phyloP scores from a whole-genome alignment of 2,888 invertebrate species.

The Nomada goodeniana region DNA sequence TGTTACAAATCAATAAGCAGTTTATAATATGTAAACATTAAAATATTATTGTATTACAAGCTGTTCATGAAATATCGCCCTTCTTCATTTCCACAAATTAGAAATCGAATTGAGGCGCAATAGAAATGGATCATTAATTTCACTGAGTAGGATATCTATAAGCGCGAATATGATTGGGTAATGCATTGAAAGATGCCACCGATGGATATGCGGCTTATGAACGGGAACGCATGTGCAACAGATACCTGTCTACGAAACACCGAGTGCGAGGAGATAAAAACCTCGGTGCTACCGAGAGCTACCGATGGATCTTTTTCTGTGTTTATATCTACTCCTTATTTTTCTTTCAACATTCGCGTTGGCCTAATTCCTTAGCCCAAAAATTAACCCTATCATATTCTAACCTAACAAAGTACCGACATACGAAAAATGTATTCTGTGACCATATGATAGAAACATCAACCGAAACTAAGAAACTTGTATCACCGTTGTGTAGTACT shows the following conservation, averaged over 20 bases:
- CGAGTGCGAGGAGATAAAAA: slow-evolving; percentile 67
- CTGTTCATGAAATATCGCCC: neutral
- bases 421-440: slow-evolving; percentile 74
- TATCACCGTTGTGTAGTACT: slow-evolving; percentile 54
- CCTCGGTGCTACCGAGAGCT: slow-evolving; percentile 63
- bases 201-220: slow-evolving; percentile 55
- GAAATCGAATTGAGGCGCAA: neutral
- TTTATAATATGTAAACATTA: too few species aligned
- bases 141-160: neutral
- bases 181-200: neutral
- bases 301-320: slow-evolving; percentile 76
- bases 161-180: neutral
- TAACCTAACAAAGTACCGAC: slow-evolving; percentile 63
- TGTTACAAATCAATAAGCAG: neutral
- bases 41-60: neutral
- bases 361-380: slow-evolving; percentile 59
- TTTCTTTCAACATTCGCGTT: slow-evolving; percentile 66
- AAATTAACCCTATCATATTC: slow-evolving; percentile 51
- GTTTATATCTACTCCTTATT: slow-evolving; percentile 76
- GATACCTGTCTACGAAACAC: slow-evolving; percentile 67
- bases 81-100: neutral
- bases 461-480: slow-evolving; percentile 59
- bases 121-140: neutral
- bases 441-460: slow-evolving; percentile 75
- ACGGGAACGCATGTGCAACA: slow-evolving; percentile 69